Evolutionary conservation across 1,140 invertebrate genomes (phyloP).

Genomic region (Eulimnadia texana): DNA sequence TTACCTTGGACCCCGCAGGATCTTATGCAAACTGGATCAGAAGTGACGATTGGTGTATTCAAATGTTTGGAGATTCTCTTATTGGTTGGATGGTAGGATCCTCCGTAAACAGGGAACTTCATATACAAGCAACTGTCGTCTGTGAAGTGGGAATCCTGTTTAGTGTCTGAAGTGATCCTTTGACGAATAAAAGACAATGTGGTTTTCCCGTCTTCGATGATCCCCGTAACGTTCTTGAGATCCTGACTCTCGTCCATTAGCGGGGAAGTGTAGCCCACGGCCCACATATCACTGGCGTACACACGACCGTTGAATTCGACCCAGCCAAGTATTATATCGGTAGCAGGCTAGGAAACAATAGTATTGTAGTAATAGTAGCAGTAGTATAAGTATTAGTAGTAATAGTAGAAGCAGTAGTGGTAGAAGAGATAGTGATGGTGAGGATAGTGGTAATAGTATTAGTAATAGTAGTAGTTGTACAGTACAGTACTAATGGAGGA

Average conservation of each 20-base stretch:
- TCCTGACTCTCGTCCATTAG: constrained; percentile 57
- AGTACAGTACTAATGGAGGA: background rate
- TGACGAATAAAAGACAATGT: constrained; percentile 66
- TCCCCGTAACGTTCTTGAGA: constrained; percentile 51
- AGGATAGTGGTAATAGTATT: background rate
- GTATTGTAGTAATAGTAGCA: background rate
- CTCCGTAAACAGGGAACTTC: constrained; percentile 75
- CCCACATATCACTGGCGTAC: constrained; percentile 79
- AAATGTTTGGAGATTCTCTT: constrained; percentile 76
- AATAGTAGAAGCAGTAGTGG: background rate
- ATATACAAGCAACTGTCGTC: constrained; percentile 70
- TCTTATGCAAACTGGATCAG: constrained; percentile 61
- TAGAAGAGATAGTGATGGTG: background rate
- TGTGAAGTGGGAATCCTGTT: constrained; percentile 66
- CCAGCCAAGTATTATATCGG: constrained; percentile 74
- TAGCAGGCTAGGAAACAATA: constrained; percentile 45
- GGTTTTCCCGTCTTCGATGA: constrained; percentile 55
- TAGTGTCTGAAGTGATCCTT: constrained; percentile 51
- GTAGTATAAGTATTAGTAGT: background rate
- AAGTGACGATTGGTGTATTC: constrained; percentile 55
- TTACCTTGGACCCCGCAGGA: constrained; percentile 18
- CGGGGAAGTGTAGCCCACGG: constrained; percentile 39
- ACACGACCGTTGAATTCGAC: constrained; percentile 57
- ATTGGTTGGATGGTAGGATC: constrained; percentile 61
- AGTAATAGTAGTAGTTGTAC: background rate